Base-by-base conservation (phyloP, 2,888 invertebrate genomes). In the Podabrus alpinus region DNA sequence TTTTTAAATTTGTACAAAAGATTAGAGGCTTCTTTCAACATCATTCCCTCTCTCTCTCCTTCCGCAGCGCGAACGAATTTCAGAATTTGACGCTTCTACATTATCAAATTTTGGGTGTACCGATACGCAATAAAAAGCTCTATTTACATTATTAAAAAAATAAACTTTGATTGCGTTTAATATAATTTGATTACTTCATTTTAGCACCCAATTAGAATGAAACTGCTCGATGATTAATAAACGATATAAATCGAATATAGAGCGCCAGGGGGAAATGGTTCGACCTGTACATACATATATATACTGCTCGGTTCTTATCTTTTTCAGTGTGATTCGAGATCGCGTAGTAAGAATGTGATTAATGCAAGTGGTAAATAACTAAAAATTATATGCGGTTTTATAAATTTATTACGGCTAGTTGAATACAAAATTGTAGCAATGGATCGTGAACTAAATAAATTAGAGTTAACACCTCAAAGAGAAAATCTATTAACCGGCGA, bases 321-420 rank as follows among this genome's bases (percentile, higher is more conserved):
- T 75, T 70, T 73, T 73, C 69, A 73, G 73, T 73, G 21, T 66
- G 64, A 69, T 66, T 70, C 60, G 68, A 69, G 73, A 73, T 73
- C 70, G 73, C 69, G 73, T 25, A 66, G 19, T 68, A 68, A 69
- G 61, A 69, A 45, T 69, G 29, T 69, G 69, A 69, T 66, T 66
- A 69, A 66, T 17, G 66, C 24, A 73, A 64, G 45, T 45, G n/a
- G 45, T 45, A n/a, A 45, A n/a, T 45, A 45, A 45, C 45, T 45
- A 45, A 45, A 45, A 45, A 7, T 45, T 45, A 45, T 45, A 45
- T n/a, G 45, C n/a, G 45, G n/a, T 45, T 45, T n/a, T n/a, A 45
- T 45, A n/a, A 45, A 45, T 45, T 45, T n/a, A 45, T 45, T 45
- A n/a, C 45, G 45, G n/a, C 3, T 45, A 45, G 1, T 45, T n/a